phyloP scores from a whole-genome alignment of 2,888 invertebrate species.

The Drepanosiphum platanoidis region DNA sequence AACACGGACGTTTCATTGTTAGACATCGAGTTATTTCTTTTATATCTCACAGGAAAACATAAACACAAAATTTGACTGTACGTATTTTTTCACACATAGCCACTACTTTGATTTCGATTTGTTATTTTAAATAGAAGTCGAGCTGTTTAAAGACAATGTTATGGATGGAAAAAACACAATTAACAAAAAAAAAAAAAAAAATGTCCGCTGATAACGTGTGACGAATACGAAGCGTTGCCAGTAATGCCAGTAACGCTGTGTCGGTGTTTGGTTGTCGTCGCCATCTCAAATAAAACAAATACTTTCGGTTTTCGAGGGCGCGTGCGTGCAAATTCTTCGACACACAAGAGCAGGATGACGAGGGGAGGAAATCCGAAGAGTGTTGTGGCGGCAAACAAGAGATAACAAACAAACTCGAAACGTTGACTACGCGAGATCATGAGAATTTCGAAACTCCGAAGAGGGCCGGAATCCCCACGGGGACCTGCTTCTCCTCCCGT shows the following conservation, averaged over 20 bases:
- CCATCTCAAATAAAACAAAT: background rate
- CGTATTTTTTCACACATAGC: too few relatives aligned
- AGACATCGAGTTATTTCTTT: too few relatives aligned
- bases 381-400: conserved; percentile 30
- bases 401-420: conserved; percentile 46
- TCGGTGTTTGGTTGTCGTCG: background rate
- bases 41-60: too few relatives aligned
- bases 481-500: background rate
- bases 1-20: too few relatives aligned
- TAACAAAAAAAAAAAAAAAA: too few relatives aligned
- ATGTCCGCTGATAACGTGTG: background rate
- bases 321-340: background rate
- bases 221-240: background rate
- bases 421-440: background rate
- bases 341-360: background rate
- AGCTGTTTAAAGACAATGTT: too few relatives aligned
- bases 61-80: too few relatives aligned
- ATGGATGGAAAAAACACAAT: too few relatives aligned
- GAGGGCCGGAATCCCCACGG: conserved; percentile 1
- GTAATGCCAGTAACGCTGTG: background rate
- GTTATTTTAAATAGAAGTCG: too few relatives aligned
- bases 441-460: background rate
- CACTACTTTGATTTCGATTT: too few relatives aligned
- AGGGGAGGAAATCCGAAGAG: background rate
- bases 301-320: background rate